phyloP scores from a whole-genome alignment of 2,888 invertebrate genomes.

The Rhamnusium bicolor region DNA sequence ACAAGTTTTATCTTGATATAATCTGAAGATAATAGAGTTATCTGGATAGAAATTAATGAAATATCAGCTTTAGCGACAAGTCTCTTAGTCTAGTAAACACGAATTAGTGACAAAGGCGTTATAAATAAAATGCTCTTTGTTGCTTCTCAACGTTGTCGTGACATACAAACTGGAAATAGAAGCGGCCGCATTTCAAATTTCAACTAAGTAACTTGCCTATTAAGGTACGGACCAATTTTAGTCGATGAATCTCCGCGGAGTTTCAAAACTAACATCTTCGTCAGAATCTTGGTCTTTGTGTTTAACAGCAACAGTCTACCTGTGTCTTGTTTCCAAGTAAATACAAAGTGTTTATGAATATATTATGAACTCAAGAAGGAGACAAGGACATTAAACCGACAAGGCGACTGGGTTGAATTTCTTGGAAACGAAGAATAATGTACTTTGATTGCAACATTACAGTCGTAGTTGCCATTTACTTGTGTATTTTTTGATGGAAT shows the following conservation, averaged over 20 bases:
- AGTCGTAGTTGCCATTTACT: no score
- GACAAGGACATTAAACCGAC: background rate
- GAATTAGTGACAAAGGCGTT: constrained; percentile 1
- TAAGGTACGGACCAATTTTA: constrained; percentile 3
- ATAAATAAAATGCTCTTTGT: constrained; percentile 26
- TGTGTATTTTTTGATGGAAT: no score
- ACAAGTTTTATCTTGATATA: background rate
- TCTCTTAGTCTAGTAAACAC: background rate
- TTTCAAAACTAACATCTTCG: constrained; percentile 7
- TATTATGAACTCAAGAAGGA: background rate
- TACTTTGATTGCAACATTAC: no score
- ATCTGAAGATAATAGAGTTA: background rate
- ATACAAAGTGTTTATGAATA: background rate
- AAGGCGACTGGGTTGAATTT: background rate
- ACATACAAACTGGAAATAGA: constrained; percentile 54
- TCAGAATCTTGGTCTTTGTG: constrained; percentile 8
- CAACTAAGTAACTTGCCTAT: constrained; percentile 9
- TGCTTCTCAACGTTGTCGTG: constrained; percentile 2
- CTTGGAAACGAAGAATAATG: no score
- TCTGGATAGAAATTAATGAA: background rate
- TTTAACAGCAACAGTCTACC: background rate
- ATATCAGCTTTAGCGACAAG: background rate
- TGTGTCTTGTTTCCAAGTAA: constrained; percentile 5
- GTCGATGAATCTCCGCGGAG: background rate
- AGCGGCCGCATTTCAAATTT: constrained; percentile 49